Evolutionary conservation across 2,888 invertebrate species (phyloP).

Genomic region (Heliconius ismenius): DNA sequence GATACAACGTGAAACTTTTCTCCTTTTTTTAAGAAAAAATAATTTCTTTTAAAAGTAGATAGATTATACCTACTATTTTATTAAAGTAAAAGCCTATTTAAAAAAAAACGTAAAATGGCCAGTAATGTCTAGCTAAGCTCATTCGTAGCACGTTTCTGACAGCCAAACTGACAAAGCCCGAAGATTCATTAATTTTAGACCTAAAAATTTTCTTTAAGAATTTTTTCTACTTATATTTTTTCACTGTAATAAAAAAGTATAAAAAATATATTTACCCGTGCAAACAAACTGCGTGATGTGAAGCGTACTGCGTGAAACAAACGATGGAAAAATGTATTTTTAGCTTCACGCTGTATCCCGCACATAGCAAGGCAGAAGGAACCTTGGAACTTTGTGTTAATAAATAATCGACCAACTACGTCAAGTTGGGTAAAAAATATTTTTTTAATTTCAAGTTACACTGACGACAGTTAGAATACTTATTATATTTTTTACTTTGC

Average conservation of each 20-base stretch:
- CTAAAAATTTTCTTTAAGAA: conserved; percentile 9
- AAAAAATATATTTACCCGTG: not conserved
- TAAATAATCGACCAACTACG: too few relatives aligned
- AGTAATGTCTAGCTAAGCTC: conserved; percentile 16
- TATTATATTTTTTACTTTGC: not conserved
- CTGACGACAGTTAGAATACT: not conserved
- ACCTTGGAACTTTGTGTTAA: too few relatives aligned
- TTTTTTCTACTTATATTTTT: not conserved
- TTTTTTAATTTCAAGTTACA: too few relatives aligned
- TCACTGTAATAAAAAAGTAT: not conserved
- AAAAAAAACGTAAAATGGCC: conserved; percentile 20
- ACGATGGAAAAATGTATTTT: too few relatives aligned
- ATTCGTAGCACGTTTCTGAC: conserved; percentile 18
- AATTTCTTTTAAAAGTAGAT: too few relatives aligned
- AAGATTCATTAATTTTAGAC: conserved; percentile 26
- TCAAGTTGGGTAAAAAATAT: too few relatives aligned
- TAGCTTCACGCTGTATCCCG: too few relatives aligned
- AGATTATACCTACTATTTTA: too few relatives aligned
- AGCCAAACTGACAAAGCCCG: conserved; percentile 20
- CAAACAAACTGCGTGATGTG: too few relatives aligned
- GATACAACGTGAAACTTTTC: not conserved
- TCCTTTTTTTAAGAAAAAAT: too few relatives aligned
- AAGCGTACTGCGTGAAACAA: not conserved
- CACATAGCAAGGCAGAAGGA: too few relatives aligned
- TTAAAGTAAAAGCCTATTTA: not conserved